Evolutionary conservation across 2,888 invertebrate species (phyloP).

Genomic region (Apantesis nais): DNA sequence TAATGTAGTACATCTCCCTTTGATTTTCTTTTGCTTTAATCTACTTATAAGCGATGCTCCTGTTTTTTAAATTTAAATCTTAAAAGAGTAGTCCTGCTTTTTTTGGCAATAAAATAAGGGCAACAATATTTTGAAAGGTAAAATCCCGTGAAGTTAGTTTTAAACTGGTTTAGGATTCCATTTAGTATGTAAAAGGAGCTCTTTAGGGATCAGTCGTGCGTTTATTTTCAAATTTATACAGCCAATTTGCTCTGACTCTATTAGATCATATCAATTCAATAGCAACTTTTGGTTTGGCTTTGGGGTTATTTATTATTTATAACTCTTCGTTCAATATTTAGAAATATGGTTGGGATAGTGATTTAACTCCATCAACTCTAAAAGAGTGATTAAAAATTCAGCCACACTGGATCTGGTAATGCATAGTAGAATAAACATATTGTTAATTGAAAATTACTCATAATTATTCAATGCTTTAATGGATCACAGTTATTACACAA

Average conservation of each 20-base stretch:
- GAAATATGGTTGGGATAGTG: background rate
- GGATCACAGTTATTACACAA: too few relatives aligned
- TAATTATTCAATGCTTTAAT: too few relatives aligned
- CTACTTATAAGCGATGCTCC: background rate
- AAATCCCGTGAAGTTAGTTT: background rate
- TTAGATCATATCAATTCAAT: too few relatives aligned
- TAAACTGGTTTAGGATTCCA: background rate
- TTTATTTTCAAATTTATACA: background rate
- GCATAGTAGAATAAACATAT: too few relatives aligned
- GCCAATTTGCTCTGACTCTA: background rate
- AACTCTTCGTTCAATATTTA: too few relatives aligned
- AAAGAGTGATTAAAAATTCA: background rate
- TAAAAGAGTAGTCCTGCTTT: background rate
- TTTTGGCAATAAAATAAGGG: background rate
- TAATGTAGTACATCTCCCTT: slow-evolving; percentile 12
- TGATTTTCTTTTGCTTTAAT: slow-evolving; percentile 11
- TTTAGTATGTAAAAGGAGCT: background rate
- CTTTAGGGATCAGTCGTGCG: background rate
- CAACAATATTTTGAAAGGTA: background rate
- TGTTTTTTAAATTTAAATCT: slow-evolving; percentile 2
- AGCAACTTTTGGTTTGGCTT: too few relatives aligned
- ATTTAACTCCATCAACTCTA: background rate
- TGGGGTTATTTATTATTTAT: too few relatives aligned
- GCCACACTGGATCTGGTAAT: too few relatives aligned
- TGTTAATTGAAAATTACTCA: too few relatives aligned